Evolutionary conservation across 1,140 invertebrate species (phyloP).

Genomic region (Rhagoletis pomonella): DNA sequence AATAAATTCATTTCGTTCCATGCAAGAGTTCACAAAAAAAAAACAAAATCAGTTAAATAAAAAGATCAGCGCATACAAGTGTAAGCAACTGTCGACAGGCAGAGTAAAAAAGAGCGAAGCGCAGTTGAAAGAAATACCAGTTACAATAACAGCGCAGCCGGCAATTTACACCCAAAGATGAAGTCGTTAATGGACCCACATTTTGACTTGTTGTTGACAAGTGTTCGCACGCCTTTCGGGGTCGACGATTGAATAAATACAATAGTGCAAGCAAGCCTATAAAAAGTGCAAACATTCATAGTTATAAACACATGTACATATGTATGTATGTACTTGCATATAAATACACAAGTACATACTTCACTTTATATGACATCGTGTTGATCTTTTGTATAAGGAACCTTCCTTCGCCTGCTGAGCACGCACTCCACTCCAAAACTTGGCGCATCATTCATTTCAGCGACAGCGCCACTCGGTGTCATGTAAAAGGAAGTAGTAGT

Average conservation of each 20-base stretch:
- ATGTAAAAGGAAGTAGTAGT: conserved; percentile 19
- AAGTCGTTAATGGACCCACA: conserved; percentile 23
- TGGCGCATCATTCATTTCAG: conserved; percentile 16
- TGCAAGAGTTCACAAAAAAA: neutral
- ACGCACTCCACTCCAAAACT: neutral
- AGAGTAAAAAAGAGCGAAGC: neutral
- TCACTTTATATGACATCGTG: neutral
- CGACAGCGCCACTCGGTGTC: conserved; percentile 1
- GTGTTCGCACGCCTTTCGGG: conserved; percentile 39
- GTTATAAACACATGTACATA: too few relatives aligned
- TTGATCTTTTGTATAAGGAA: conserved; percentile 21
- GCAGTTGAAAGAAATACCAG: neutral
- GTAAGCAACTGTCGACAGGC: too few relatives aligned
- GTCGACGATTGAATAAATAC: neutral
- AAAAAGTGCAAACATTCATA: neutral
- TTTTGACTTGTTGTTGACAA: conserved; percentile 28
- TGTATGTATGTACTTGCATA: too few relatives aligned
- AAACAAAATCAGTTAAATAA: neutral
- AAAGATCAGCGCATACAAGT: neutral
- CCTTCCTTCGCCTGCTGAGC: neutral
- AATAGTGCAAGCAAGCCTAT: neutral
- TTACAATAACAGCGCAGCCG: neutral
- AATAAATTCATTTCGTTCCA: neutral
- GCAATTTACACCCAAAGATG: neutral
- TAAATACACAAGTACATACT: neutral